Percentiles rank a stretch among this genome's conserved stretches.
Evolutionary conservation across 1,140 invertebrate genomes (phyloP).

Genomic region (Zaprionus vittiger): DNA sequence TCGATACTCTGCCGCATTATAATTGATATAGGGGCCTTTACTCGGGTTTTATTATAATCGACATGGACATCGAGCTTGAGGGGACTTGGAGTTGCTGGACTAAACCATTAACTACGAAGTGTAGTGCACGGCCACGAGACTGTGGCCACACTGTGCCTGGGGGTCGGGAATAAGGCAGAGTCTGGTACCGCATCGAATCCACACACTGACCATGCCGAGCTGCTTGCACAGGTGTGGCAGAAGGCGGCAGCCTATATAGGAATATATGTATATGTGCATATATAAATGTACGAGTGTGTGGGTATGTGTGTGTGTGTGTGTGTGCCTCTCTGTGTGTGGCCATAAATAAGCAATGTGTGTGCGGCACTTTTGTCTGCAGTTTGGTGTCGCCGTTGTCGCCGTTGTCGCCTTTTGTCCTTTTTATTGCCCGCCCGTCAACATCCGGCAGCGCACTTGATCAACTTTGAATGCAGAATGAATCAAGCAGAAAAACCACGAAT

Average conservation of each 20-base stretch:
- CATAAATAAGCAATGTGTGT: slow-evolving; percentile 39
- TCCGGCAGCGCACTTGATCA: slow-evolving; percentile 18
- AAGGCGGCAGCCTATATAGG: not conserved
- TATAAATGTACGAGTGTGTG: not conserved
- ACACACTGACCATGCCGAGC: not conserved
- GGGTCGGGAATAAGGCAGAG: not conserved
- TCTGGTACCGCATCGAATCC: not conserved
- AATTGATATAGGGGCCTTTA: not conserved
- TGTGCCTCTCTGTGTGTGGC: not conserved
- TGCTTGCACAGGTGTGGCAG: not conserved
- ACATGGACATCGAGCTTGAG: not conserved
- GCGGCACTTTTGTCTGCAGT: slow-evolving; percentile 35
- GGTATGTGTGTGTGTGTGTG: not conserved
- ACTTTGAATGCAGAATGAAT: no score
- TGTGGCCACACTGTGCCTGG: not conserved
- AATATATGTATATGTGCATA: not conserved
- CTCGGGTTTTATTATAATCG: not conserved
- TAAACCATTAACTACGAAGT: not conserved
- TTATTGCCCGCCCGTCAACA: slow-evolving; percentile 52
- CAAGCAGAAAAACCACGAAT: no score
- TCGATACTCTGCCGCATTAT: not conserved
- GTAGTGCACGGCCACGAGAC: not conserved
- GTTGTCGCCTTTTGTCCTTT: slow-evolving; percentile 48
- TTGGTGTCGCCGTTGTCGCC: slow-evolving; percentile 42
- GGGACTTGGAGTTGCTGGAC: not conserved